A percentile compares a stretch with the other conserved stretches of the same genome.
These are phyloP conservation scores for Apomyelois bistriatella DNA, from an alignment of 2,888 invertebrate genomes.

Conservation along the genomic window DNA sequence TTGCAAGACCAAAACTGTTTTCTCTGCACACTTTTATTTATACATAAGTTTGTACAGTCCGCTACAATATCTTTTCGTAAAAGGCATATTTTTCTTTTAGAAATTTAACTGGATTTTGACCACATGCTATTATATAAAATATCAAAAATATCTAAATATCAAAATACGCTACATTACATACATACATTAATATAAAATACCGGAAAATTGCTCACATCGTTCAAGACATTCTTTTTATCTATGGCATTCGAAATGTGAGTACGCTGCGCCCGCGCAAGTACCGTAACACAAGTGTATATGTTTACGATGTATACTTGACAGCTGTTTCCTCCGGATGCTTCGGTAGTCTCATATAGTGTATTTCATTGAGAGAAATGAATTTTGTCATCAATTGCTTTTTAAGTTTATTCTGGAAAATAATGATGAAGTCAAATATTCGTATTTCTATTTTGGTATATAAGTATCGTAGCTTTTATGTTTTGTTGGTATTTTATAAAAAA, in stretches of 20 bases:
- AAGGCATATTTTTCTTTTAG: too few species aligned
- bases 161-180: too few species aligned
- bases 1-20: constrained; percentile 47
- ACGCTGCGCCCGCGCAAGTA: constrained; percentile 29
- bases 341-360: background rate
- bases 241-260: background rate
- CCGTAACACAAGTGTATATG: constrained; percentile 33
- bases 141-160: too few species aligned
- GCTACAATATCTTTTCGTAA: background rate
- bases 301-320: constrained; percentile 29
- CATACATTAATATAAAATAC: too few species aligned
- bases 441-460: too few species aligned
- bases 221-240: background rate
- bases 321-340: constrained; percentile 33
- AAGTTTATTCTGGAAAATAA: too few species aligned
- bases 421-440: too few species aligned
- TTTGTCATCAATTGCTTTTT: background rate
- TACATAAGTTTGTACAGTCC: background rate
- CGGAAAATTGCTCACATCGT: background rate
- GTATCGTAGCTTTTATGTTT: too few species aligned
- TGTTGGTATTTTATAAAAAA: too few species aligned
- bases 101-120: too few species aligned
- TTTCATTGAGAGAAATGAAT: constrained; percentile 6
- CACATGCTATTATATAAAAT: too few species aligned
- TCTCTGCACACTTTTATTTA: constrained; percentile 37